Evolutionary conservation across 2,888 invertebrate species (phyloP).

Genomic region (Hirudinaria manillensis): DNA sequence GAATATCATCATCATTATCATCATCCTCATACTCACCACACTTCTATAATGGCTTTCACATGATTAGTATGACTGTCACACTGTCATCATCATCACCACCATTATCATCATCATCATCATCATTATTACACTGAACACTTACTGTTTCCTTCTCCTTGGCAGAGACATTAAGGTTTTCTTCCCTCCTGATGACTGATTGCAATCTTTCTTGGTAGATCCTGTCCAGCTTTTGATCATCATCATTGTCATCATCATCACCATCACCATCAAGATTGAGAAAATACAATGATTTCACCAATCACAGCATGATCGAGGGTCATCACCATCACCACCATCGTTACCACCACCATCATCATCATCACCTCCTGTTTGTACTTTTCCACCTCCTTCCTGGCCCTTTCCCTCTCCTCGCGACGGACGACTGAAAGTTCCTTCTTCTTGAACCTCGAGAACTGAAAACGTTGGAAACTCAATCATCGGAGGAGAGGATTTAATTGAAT

Average conservation of each 20-base stretch:
- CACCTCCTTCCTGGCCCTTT: not conserved
- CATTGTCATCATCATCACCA: not conserved
- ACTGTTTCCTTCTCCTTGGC: conserved; percentile 3
- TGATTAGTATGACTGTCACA: too few species aligned
- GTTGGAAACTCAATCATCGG: not conserved
- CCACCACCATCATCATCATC: conserved; percentile 22
- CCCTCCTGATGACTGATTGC: not conserved
- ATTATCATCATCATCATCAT: not conserved
- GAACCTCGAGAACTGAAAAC: not conserved
- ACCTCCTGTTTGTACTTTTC: conserved; percentile 15
- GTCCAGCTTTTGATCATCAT: not conserved
- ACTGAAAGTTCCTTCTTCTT: not conserved
- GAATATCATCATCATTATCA: not conserved
- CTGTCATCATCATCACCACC: not conserved
- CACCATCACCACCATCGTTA: conserved; percentile 9
- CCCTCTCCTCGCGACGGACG: not conserved
- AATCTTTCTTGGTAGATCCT: not conserved
- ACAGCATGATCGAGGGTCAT: conserved; percentile 9
- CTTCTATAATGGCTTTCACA: too few species aligned
- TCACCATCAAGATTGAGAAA: not conserved
- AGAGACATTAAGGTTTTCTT: not conserved
- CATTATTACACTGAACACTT: conserved; percentile 3
- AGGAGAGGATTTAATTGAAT: not conserved
- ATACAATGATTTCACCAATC: not conserved
- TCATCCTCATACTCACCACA: too few species aligned